Conservation (phyloP, 2,797 vertebrate genomes). For the Xyrichtys novacula region DNA sequence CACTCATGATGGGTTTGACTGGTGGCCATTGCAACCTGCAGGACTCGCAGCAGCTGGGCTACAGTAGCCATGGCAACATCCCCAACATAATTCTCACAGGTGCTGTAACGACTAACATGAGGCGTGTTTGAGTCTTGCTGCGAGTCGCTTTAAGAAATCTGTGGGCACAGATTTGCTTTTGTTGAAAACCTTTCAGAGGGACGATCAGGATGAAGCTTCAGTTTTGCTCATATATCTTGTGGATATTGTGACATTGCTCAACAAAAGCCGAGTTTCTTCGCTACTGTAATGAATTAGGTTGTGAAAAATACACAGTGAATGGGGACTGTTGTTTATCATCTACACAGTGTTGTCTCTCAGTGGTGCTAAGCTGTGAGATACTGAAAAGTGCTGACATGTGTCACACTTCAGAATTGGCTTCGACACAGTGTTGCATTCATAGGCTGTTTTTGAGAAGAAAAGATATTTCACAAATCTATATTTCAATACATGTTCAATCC, state of each 20-base stretch:
- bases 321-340: slow-evolving; percentile 5
- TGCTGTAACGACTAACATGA: slow-evolving; percentile 55
- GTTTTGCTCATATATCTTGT: background rate
- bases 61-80: slow-evolving; percentile 92
- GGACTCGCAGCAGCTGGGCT: slow-evolving; percentile 89
- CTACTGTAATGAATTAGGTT: background rate
- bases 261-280: background rate
- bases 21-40: slow-evolving; percentile 90
- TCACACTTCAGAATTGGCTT: background rate
- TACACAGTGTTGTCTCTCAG: background rate
- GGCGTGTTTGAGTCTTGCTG: slow-evolving; percentile 21
- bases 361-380: background rate
- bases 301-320: background rate
- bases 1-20: slow-evolving; percentile 93
- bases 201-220: slow-evolving; percentile 1
- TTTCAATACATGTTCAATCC: no score
- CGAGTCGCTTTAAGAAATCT: slow-evolving; percentile 2
- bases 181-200: background rate
- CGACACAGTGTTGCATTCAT: background rate
- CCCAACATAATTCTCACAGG: slow-evolving; percentile 98
- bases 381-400: background rate
- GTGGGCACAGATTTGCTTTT: background rate
- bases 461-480: background rate
- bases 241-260: background rate
- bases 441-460: background rate